phyloP scores from a whole-genome alignment of 1,140 invertebrate genomes.

The Penaeus vannamei region DNA sequence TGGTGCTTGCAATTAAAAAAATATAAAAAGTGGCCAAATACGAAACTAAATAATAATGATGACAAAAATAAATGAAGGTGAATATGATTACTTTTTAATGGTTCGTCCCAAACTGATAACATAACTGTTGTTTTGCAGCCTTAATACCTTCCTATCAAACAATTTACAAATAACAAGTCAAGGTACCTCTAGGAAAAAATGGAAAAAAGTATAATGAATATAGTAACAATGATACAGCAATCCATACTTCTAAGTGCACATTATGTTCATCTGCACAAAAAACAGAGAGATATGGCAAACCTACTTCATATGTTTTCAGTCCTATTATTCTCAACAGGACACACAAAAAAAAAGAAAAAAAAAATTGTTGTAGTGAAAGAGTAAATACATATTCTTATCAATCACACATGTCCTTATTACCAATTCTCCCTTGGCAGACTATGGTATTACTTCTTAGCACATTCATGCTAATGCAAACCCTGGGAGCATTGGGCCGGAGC shows the following conservation, averaged over 20 bases:
- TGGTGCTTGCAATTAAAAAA: conserved; percentile 32
- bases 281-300: conserved; percentile 43
- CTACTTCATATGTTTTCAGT: conserved; percentile 11
- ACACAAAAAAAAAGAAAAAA: too few relatives aligned
- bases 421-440: conserved; percentile 43
- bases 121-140: conserved; percentile 37
- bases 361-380: too few relatives aligned
- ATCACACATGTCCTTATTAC: conserved; percentile 29
- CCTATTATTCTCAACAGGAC: not conserved
- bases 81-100: not conserved
- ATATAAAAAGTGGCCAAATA: conserved; percentile 28
- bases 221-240: conserved; percentile 18
- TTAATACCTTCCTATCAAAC: conserved; percentile 7
- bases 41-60: not conserved
- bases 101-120: not conserved
- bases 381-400: not conserved
- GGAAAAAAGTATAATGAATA: too few relatives aligned
- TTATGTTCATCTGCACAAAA: conserved; percentile 34
- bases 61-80: not conserved
- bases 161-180: not conserved
- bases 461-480: conserved; percentile 41
- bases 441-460: conserved; percentile 25
- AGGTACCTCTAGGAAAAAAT: not conserved
- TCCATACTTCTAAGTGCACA: conserved; percentile 28
- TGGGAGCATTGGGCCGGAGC: conserved; percentile 36